These are phyloP conservation scores for Artibeus jamaicensis DNA, from an alignment of 2,797 vertebrate genomes.

Conservation along the genomic window DNA sequence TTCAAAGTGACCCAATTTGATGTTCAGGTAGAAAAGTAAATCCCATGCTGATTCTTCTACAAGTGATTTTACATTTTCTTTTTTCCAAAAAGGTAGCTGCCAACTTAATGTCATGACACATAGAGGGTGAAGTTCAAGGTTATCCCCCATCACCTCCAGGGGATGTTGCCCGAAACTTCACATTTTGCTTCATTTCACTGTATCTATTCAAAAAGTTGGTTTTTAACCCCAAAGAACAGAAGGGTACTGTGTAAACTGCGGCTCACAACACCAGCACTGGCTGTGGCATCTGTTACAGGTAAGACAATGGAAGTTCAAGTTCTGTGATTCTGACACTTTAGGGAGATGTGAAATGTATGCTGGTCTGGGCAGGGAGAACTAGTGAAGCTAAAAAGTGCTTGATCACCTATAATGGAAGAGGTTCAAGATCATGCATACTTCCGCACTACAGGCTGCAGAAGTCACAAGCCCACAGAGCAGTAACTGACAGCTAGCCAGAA, in stretches of 20 bases:
- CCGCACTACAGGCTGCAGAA: not conserved
- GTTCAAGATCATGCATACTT: not conserved
- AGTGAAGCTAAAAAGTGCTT: not conserved
- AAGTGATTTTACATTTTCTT: not conserved
- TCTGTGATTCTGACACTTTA: not conserved
- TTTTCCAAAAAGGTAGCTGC: not conserved
- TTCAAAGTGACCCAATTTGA: constrained; percentile 1
- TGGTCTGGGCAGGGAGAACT: not conserved
- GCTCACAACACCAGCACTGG: not conserved
- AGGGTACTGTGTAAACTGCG: not conserved
- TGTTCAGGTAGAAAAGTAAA: constrained; percentile 5
- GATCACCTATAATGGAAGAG: not conserved
- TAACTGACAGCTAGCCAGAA: constrained; percentile 6
- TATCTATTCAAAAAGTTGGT: not conserved
- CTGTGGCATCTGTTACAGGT: not conserved
- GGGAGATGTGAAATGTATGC: not conserved
- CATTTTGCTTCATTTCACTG: not conserved
- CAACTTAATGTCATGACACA: not conserved
- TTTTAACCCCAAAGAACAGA: not conserved
- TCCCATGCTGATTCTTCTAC: not conserved
- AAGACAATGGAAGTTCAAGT: not conserved
- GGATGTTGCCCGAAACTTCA: not conserved
- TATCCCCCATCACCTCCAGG: not conserved
- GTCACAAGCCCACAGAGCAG: not conserved
- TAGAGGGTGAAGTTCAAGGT: not conserved